Evolutionary conservation across 2,888 invertebrate genomes (phyloP).

Genomic region (Volucella inanis): DNA sequence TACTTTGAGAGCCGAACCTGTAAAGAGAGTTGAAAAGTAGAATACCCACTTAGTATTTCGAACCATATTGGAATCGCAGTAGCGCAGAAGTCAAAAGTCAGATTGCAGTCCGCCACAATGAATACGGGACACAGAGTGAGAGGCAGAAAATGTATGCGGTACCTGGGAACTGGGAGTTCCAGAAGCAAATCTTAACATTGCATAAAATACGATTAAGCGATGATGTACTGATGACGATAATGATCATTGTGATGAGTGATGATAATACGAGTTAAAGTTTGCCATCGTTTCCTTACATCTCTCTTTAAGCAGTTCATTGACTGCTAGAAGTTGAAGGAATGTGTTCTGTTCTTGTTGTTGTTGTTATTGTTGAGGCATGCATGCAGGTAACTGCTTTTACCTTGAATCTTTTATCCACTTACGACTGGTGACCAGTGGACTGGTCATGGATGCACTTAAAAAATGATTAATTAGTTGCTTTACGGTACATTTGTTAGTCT

Average conservation of each 20-base stretch:
- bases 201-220: conserved; percentile 38
- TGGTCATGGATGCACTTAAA: conserved; percentile 63
- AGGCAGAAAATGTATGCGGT: neutral
- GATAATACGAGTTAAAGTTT: conserved; percentile 6
- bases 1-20: conserved; percentile 45
- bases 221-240: conserved; percentile 25
- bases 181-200: conserved; percentile 3
- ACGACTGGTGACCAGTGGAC: conserved; percentile 39
- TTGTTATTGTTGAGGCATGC: conserved; percentile 18
- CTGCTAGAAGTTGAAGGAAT: conserved; percentile 45
- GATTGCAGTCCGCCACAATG: conserved; percentile 29
- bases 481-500: conserved; percentile 39
- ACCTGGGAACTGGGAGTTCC: conserved; percentile 3
- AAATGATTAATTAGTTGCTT: conserved; percentile 62
- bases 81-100: conserved; percentile 64
- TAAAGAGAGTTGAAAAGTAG: conserved; percentile 49
- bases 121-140: conserved; percentile 6
- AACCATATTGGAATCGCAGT: conserved; percentile 53
- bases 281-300: conserved; percentile 3
- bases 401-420: conserved; percentile 31
- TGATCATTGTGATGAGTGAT: conserved; percentile 18
- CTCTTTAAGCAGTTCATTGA: conserved; percentile 55
- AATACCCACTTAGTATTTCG: conserved; percentile 22
- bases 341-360: conserved; percentile 30
- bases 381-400: conserved; percentile 6